Evolutionary conservation across 2,797 vertebrate species (phyloP), one percentile per base, ranked within the genome.

Genomic region (Pseudomugil gertrudae): DNA sequence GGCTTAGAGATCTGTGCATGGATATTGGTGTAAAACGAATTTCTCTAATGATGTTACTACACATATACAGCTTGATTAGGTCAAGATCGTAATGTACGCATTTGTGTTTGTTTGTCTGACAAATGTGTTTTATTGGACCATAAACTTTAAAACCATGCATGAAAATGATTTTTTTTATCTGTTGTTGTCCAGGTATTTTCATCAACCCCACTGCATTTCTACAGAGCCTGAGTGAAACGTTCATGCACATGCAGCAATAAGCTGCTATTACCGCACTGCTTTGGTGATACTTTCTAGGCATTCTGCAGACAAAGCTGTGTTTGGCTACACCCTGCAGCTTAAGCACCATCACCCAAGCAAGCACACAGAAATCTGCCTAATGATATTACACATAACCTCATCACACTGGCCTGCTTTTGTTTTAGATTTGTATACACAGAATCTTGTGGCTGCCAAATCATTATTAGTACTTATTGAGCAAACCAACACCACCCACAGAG

Each of bases 261-360:
- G 69, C 73, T 73, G 57, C 69, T 69, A 33, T 74, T 64, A 78
- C 62, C 64, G 73, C 81, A 27, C 51, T 45, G 78, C 78, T 78
- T 74, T 63, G 64, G 60, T 74, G 78, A 69, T 74, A 72, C 84
- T 88, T 84, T 78, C 62, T 2, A 62, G 74, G 71, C 68, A 24
- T 85, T 84, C 70, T 88, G 89, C 85, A 89, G 83, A 90, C 88
- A 78, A 72, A 81, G 87, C 84, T 75, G 71, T 47, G 79, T 84
- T 84, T 52, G 9, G 66, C 58, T 61, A 52, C 81, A 78, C 71
- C 84, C 72, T 66, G 53, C 65, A 83, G 76, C 75, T 72, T 65
- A 69, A 80, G 74, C 63, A 29, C 59, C 59, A 2, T 63, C 73
- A 68, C 80, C 72, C 73, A 62, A 78, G 81, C 65, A 69, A 26